Conservation (phyloP, 2,888 invertebrate genomes). For the Sinopyrophorus schimmeli region DNA sequence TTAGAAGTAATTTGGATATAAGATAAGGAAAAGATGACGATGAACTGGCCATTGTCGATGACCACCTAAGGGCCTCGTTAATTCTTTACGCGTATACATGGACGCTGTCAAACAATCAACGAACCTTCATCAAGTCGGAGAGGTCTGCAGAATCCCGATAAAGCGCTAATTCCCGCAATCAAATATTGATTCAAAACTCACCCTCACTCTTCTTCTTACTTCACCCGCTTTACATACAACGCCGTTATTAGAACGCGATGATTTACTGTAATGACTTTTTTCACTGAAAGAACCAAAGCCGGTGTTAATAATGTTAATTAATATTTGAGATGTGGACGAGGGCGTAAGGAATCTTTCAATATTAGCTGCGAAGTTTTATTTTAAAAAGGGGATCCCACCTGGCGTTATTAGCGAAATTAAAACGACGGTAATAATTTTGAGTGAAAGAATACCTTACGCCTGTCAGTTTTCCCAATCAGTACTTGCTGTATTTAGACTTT, state of each 20-base stretch:
- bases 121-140: slow-evolving; percentile 56
- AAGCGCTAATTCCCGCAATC: slow-evolving; percentile 59
- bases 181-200: slow-evolving; percentile 59
- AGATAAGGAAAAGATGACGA: slow-evolving; percentile 21
- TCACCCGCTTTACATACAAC: slow-evolving; percentile 56
- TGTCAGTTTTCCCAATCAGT: slow-evolving; percentile 11
- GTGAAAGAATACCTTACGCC: slow-evolving; percentile 17
- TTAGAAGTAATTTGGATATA: not conserved
- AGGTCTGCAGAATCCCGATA: slow-evolving; percentile 58
- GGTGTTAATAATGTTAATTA: slow-evolving; percentile 66
- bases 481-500: slow-evolving; percentile 18
- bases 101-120: slow-evolving; percentile 57
- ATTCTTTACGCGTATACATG: slow-evolving; percentile 56
- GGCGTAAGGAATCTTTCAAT: slow-evolving; percentile 41
- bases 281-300: slow-evolving; percentile 55
- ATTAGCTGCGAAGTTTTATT: slow-evolving; percentile 31
- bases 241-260: slow-evolving; percentile 63
- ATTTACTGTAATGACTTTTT: slow-evolving; percentile 65
- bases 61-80: slow-evolving; percentile 48
- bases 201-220: slow-evolving; percentile 55
- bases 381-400: slow-evolving; percentile 32
- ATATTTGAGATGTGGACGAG: slow-evolving; percentile 61
- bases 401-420: slow-evolving; percentile 33
- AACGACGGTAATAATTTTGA: slow-evolving; percentile 28
- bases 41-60: slow-evolving; percentile 25